Evolutionary conservation across 2,113 vertebrate species (phyloP).

Genomic region (Solenodon paradoxus): DNA sequence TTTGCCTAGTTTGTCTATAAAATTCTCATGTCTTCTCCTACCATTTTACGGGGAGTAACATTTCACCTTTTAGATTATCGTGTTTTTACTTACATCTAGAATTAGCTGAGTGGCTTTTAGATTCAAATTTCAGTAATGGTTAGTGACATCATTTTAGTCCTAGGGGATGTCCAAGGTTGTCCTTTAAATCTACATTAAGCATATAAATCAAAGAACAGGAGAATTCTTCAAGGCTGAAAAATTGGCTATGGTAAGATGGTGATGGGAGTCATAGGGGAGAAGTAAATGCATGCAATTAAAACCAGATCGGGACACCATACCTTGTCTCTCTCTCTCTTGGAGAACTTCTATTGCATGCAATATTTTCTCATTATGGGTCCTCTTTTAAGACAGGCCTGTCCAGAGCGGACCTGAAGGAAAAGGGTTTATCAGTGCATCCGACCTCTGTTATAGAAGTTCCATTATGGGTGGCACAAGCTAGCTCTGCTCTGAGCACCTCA

Average conservation of each 20-base stretch:
- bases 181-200: not conserved
- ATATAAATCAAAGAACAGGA: not conserved
- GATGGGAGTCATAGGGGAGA: not conserved
- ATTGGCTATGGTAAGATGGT: not conserved
- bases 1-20: not conserved
- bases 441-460: not conserved
- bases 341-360: not conserved
- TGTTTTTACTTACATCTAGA: conserved; percentile 55
- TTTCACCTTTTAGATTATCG: conserved; percentile 24
- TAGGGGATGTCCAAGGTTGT: not conserved
- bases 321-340: not conserved
- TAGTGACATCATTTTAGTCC: conserved; percentile 33
- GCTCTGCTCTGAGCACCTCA: not conserved
- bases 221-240: not conserved
- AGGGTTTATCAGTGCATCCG: not conserved
- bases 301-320: not conserved
- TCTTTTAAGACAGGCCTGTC: not conserved
- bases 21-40: conserved; percentile 15
- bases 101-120: conserved; percentile 63
- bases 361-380: not conserved
- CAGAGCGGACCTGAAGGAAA: not conserved
- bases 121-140: conserved; percentile 59
- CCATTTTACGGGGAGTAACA: conserved; percentile 36
- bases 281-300: not conserved
- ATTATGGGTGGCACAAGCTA: too few species aligned